These are phyloP conservation scores for Baccha elongata DNA, from an alignment of 2,888 invertebrate genomes.

Conservation along the genomic window DNA sequence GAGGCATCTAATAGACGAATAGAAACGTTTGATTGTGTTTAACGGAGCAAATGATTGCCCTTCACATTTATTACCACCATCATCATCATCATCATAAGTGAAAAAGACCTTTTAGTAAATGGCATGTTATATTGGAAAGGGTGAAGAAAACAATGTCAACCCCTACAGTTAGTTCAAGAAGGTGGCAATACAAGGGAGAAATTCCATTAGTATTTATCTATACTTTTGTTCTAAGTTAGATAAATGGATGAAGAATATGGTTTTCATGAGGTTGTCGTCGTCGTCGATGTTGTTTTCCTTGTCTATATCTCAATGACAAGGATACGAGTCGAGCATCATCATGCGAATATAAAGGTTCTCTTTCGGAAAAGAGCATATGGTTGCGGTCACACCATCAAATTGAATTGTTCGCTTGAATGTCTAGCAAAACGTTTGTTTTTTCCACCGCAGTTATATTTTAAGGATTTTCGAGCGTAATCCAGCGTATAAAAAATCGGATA, in stretches of 20 bases:
- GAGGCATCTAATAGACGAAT: slow-evolving; percentile 39
- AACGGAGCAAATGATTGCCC: slow-evolving; percentile 70
- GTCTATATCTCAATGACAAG: slow-evolving; percentile 42
- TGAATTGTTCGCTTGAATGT: slow-evolving; percentile 67
- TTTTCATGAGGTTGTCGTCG: neutral
- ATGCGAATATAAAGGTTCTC: slow-evolving; percentile 20
- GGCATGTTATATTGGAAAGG: slow-evolving; percentile 8
- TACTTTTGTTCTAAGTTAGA: slow-evolving; percentile 23
- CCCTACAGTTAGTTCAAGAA: slow-evolving; percentile 20
- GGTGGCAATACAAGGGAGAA: slow-evolving; percentile 27
- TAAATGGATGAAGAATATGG: slow-evolving; percentile 53
- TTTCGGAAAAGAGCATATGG: slow-evolving; percentile 47
- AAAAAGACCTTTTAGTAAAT: neutral
- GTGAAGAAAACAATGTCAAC: slow-evolving; percentile 30
- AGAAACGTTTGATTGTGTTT: slow-evolving; percentile 65
- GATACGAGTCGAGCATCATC: slow-evolving; percentile 21
- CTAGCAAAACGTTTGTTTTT: slow-evolving; percentile 26
- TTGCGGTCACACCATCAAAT: slow-evolving; percentile 72
- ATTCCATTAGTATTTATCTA: slow-evolving; percentile 50
- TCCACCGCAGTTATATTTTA: neutral
- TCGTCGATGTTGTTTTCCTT: slow-evolving; percentile 9
- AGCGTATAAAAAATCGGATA: slow-evolving; percentile 59
- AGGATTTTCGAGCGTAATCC: slow-evolving; percentile 57
- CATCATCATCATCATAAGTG: slow-evolving; percentile 27
- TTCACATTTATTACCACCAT: slow-evolving; percentile 62